Evolutionary conservation across 2,888 invertebrate genomes (phyloP).

Genomic region (Epinotia nisella): DNA sequence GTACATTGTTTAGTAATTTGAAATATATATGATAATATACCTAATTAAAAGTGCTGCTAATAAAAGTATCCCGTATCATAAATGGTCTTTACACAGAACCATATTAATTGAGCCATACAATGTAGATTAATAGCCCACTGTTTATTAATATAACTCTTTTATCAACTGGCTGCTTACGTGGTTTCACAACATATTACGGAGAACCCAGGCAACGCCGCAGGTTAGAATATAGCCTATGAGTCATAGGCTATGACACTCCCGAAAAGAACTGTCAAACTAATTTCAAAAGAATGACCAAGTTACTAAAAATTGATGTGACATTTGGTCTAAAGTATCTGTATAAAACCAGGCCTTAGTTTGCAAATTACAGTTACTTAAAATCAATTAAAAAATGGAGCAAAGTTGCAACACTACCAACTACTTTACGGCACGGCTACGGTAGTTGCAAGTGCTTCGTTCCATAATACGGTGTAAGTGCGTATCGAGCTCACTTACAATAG

Average conservation of each 20-base stretch:
- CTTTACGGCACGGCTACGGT: neutral
- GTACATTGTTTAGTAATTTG: neutral
- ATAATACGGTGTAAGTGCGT: neutral
- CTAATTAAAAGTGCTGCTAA: neutral
- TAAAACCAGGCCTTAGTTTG: neutral
- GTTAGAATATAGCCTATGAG: too few relatives aligned
- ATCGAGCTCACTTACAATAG: constrained; percentile 29
- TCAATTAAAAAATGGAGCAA: neutral
- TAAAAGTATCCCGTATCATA: neutral
- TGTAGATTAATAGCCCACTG: neutral
- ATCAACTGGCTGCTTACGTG: too few relatives aligned
- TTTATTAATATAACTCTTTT: constrained; percentile 6
- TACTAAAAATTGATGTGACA: too few relatives aligned
- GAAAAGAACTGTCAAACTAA: too few relatives aligned
- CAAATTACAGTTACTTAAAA: neutral
- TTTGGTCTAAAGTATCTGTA: too few relatives aligned
- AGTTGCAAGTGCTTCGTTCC: constrained; percentile 3
- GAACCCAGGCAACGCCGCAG: too few relatives aligned
- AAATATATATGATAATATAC: constrained; percentile 4
- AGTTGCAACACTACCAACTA: neutral
- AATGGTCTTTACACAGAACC: neutral
- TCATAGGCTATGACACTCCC: too few relatives aligned
- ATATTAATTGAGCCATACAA: neutral
- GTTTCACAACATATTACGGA: too few relatives aligned
- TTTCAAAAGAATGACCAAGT: too few relatives aligned